Evolutionary conservation across 2,888 invertebrate genomes (phyloP), one percentile per base, ranked within the genome.

Genomic region (Sicus ferrugineus): DNA sequence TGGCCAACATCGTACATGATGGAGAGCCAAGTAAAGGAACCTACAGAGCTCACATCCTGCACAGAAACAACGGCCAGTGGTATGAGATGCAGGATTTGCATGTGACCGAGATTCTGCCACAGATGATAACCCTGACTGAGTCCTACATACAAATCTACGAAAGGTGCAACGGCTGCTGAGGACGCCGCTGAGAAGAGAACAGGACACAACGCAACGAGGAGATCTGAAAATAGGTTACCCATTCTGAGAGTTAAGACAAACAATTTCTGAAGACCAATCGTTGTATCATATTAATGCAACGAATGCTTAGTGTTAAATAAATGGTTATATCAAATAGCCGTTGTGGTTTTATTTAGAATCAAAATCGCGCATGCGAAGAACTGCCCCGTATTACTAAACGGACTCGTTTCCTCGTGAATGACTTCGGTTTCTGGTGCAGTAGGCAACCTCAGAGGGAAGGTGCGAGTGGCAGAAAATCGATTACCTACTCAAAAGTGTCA

Each of bases 1-100:
- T 98, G n/a, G 98, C 98, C 0, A 99, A 99, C 84, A 95, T 99
- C 74, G 96, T 99, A 0, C 99, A 99, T 81, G 99, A 99, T 81
- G 99, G 99, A 0, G 95, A 97, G 75, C 98, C 98, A 0, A 89
- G 89, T 74, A 96, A 96, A 82, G 98, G 98, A 48, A 97, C 96
- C 0, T 98, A 97, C 85, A 89, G 97, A 71, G 95, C 95, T 0
- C 98, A 98, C 83, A 93, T 97, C 61, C 88, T 97, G 58, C 98
- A 98, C 80, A 92, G 92, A 83, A 91, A 92, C 2, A 93, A 92
- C 7, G 92, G 92, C 5, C 92, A 93, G 78, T 93, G 93, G 93
- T 93, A 94, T 88, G 86, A 96, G 91, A 88, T 96, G 95, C 96
- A 96, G 87, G 99, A 99, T 88, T 89, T 99, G 68, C 99, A 99